phyloP scores from a whole-genome alignment of 2,797 vertebrate species.

The Tapera naevia region DNA sequence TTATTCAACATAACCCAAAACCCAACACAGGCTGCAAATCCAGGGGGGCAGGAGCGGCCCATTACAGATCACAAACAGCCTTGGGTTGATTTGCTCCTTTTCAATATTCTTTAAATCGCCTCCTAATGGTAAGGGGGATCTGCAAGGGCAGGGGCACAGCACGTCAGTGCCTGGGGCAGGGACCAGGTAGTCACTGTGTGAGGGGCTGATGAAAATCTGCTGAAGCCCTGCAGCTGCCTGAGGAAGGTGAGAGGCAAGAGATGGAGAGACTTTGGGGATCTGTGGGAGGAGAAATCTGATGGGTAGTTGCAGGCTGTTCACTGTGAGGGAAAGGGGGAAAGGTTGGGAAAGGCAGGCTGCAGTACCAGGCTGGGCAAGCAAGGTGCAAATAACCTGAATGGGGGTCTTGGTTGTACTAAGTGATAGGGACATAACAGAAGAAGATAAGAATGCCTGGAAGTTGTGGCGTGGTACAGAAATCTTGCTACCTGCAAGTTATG shows the following conservation, averaged over 20 bases:
- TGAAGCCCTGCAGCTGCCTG: not conserved
- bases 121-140: rapidly evolving
- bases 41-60: not conserved
- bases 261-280: not conserved
- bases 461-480: not conserved
- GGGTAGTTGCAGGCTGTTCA: not conserved
- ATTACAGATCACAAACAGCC: rapidly evolving
- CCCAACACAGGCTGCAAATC: not conserved
- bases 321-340: rapidly evolving
- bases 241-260: not conserved
- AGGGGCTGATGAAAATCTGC: not conserved
- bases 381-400: rapidly evolving
- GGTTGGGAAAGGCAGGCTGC: not conserved
- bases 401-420: not conserved
- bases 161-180: not conserved
- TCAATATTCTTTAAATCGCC: not conserved
- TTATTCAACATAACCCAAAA: not conserved
- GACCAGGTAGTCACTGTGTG: rapidly evolving
- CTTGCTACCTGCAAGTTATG: not conserved
- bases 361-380: not conserved
- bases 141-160: not conserved
- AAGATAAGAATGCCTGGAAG: not conserved
- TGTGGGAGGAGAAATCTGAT: not conserved
- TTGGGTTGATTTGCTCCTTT: not conserved
- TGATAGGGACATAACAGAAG: not conserved